These are phyloP conservation scores for Martes flavigula DNA, from an alignment of 2,797 vertebrate genomes.

Conservation along the genomic window DNA sequence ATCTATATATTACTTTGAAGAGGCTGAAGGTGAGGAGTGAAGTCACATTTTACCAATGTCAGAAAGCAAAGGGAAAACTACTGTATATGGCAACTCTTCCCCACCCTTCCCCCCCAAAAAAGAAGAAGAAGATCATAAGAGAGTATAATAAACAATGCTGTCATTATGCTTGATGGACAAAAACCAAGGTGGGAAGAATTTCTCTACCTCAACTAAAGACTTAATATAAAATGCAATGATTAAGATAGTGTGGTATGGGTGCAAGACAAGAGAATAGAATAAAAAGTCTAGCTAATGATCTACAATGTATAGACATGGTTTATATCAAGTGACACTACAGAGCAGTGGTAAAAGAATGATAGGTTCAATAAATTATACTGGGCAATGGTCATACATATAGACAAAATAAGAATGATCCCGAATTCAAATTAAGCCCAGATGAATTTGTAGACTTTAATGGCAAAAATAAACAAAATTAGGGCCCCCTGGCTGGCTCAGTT, in stretches of 20 bases:
- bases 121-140: not conserved
- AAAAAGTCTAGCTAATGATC: not conserved
- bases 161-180: not conserved
- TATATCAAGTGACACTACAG: not conserved
- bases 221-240: not conserved
- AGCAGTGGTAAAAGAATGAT: not conserved
- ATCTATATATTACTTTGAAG: not conserved
- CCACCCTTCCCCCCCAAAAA: rapidly evolving
- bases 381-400: not conserved
- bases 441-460: not conserved
- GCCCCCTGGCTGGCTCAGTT: not conserved
- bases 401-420: not conserved
- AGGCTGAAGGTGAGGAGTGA: not conserved
- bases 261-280: not conserved
- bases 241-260: not conserved
- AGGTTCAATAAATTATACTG: not conserved
- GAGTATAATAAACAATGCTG: not conserved
- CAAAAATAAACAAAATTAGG: not conserved
- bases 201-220: not conserved
- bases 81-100: not conserved
- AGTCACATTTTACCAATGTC: not conserved
- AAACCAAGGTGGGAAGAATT: not conserved
- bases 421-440: not conserved
- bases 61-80: not conserved
- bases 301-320: not conserved